Percentiles rank a stretch among this genome's conserved stretches.
Conservation (phyloP, 2,888 invertebrate species). For the Sepioteuthis lessoniana region DNA sequence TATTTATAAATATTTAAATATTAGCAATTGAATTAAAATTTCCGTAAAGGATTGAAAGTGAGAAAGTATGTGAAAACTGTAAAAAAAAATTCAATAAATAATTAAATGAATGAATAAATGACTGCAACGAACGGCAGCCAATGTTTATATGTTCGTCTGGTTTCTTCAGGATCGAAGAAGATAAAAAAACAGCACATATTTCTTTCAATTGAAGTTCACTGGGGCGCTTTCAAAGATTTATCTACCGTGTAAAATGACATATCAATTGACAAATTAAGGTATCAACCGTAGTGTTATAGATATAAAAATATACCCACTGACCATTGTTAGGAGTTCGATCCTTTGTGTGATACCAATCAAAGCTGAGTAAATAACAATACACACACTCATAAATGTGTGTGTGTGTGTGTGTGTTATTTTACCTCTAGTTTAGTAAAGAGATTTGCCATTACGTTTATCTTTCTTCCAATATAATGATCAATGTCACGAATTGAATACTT, state of each 20-base stretch:
- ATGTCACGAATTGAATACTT: too few species aligned
- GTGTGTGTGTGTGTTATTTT: too few species aligned
- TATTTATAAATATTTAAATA: conserved; percentile 33
- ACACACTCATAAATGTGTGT: too few species aligned
- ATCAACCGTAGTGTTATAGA: not conserved
- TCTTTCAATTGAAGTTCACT: not conserved
- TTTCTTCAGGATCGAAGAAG: not conserved
- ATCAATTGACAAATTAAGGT: not conserved
- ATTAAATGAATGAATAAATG: not conserved
- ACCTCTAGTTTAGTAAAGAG: too few species aligned
- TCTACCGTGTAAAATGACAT: not conserved
- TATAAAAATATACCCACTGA: not conserved
- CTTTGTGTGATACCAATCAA: too few species aligned
- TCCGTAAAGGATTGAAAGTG: conserved; percentile 8
- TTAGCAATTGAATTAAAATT: conserved; percentile 21
- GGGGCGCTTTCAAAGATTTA: not conserved
- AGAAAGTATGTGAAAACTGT: not conserved
- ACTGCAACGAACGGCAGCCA: not conserved
- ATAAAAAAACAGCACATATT: not conserved
- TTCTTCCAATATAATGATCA: too few species aligned
- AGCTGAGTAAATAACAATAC: too few species aligned
- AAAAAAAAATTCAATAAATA: too few species aligned
- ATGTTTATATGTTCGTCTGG: not conserved
- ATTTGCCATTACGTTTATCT: too few species aligned
- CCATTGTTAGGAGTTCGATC: not conserved